A percentile compares a stretch with the other conserved stretches of the same genome.
Evolutionary conservation across 2,888 invertebrate genomes (phyloP).

Genomic region (Eristalinus aeneus): DNA sequence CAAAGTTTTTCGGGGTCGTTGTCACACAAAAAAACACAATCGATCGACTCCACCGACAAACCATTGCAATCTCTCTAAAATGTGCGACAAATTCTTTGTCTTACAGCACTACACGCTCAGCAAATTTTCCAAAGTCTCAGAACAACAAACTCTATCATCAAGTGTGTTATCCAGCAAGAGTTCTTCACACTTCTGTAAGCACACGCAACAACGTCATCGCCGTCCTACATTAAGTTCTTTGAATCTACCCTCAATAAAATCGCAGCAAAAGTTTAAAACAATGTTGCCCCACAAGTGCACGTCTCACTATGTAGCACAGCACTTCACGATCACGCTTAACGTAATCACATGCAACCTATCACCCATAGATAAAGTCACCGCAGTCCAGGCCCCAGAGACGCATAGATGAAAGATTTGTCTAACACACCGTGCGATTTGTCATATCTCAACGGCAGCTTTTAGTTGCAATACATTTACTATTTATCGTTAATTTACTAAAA

Average conservation of each 20-base stretch:
- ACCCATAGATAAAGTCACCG: constrained; percentile 26
- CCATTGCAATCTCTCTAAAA: no score
- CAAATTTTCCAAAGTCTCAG: no score
- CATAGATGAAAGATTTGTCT: constrained; percentile 61
- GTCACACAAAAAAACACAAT: no score
- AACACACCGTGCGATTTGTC: constrained; percentile 11
- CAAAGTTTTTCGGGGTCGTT: no score
- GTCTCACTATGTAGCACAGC: constrained; percentile 48
- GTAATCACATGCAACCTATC: constrained; percentile 34
- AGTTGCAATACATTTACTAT: constrained; percentile 27
- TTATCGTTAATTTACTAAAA: constrained; percentile 62
- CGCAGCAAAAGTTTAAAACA: background rate
- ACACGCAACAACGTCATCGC: constrained; percentile 9
- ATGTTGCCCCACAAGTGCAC: constrained; percentile 2
- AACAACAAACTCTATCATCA: no score
- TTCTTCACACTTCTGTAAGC: background rate
- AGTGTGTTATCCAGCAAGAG: no score
- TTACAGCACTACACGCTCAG: no score
- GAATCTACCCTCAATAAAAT: background rate
- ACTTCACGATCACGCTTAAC: constrained; percentile 37
- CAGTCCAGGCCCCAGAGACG: background rate
- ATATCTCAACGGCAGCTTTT: background rate
- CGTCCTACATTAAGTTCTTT: constrained; percentile 17
- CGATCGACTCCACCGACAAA: no score
- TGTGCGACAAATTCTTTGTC: no score